Evolutionary conservation across 2,113 vertebrate genomes (phyloP).

Genomic region (Anarhynchus alexandrinus): DNA sequence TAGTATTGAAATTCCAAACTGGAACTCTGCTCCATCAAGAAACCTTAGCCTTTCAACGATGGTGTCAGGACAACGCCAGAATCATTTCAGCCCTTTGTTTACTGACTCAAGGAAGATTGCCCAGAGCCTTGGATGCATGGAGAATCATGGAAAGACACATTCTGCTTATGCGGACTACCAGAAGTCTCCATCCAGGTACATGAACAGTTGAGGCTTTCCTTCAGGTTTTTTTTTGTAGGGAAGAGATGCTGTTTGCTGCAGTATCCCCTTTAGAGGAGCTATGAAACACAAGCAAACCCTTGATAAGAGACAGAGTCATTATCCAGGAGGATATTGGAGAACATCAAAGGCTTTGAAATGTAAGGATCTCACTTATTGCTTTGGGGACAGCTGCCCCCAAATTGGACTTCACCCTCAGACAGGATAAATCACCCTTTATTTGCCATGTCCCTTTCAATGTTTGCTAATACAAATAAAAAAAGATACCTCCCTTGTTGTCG

Average conservation of each 20-base stretch:
- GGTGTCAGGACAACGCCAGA: neutral
- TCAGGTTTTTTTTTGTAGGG: neutral
- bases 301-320: neutral
- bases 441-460: neutral
- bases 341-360: neutral
- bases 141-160: neutral
- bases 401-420: neutral
- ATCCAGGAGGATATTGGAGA: neutral
- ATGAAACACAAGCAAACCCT: neutral
- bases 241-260: neutral
- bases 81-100: conserved; percentile 38
- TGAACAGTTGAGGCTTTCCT: neutral
- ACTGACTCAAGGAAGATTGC: neutral
- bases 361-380: neutral
- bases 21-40: neutral
- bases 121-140: neutral
- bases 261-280: neutral
- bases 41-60: neutral
- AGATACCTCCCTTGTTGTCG: neutral
- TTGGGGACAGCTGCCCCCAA: neutral
- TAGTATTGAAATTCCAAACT: neutral
- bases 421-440: neutral
- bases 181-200: conserved; percentile 50
- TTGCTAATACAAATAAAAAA: neutral
- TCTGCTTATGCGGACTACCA: neutral